A percentile compares a stretch with the other conserved stretches of the same genome.
Conservation (phyloP, 2,113 vertebrate species). For the Periophthalmus modestus region DNA sequence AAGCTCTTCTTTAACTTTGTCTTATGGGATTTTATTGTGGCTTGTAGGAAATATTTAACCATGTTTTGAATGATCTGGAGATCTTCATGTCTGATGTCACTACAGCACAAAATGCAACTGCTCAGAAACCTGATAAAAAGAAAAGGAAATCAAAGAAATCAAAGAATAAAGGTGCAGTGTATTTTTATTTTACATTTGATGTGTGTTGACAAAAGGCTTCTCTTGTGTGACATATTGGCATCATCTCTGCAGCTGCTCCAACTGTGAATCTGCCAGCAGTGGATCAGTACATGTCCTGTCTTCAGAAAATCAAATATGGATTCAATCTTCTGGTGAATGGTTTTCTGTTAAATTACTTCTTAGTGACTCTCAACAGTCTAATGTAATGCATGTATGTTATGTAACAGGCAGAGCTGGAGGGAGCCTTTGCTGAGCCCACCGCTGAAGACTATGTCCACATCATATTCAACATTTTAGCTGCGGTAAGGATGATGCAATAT, state of each 20-base stretch:
- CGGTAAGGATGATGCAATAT: constrained; percentile 71
- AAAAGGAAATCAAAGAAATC: constrained; percentile 56
- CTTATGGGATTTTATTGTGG: not conserved
- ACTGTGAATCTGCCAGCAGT: constrained; percentile 42
- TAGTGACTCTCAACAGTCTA: not conserved
- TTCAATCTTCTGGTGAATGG: constrained; percentile 86
- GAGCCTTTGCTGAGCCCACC: constrained; percentile 47
- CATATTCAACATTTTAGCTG: constrained; percentile 74
- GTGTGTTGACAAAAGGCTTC: not conserved
- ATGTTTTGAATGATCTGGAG: constrained; percentile 81
- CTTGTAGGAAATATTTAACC: constrained; percentile 85
- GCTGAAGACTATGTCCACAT: constrained; percentile 71
- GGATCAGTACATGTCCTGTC: constrained; percentile 67
- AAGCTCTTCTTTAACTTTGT: not conserved
- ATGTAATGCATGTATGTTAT: not conserved
- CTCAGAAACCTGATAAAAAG: constrained; percentile 29
- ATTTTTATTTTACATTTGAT: not conserved
- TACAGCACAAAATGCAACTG: not conserved
- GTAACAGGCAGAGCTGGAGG: constrained; percentile 73
- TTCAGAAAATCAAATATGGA: constrained; percentile 88
- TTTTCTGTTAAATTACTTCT: not conserved
- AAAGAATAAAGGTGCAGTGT: constrained; percentile 49
- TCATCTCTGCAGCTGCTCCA: constrained; percentile 11
- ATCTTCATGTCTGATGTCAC: constrained; percentile 70
- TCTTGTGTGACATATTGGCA: not conserved